phyloP scores from a whole-genome alignment of 1,140 invertebrate genomes.

The Ptiloglossa arizonensis region DNA sequence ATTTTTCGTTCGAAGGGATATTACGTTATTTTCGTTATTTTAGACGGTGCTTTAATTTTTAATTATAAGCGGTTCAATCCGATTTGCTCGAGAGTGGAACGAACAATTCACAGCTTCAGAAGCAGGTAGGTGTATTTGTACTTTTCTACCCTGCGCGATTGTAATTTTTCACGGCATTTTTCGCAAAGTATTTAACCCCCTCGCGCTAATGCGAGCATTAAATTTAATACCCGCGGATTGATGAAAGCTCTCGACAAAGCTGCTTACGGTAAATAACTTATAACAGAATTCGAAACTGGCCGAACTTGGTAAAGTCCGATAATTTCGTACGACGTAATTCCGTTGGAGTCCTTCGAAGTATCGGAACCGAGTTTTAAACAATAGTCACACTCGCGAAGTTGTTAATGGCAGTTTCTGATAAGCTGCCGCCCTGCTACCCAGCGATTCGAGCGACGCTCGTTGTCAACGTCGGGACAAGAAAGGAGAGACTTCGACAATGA shows the following conservation, averaged over 20 bases:
- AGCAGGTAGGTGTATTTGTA: no score
- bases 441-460: background rate
- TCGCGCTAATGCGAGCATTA: conserved; percentile 34
- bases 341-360: background rate
- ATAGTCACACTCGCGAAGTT: conserved; percentile 14
- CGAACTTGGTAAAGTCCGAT: conserved; percentile 54
- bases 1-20: no score
- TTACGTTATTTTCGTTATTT: no score
- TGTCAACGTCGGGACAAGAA: background rate
- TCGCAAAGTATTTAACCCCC: no score
- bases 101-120: no score
- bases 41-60: no score
- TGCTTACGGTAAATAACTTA: conserved; percentile 61
- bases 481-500: background rate
- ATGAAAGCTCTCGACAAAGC: conserved; percentile 53
- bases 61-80: no score
- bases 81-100: no score
- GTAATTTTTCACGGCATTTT: no score
- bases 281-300: conserved; percentile 40
- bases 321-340: conserved; percentile 37
- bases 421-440: background rate
- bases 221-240: conserved; percentile 54
- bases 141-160: no score
- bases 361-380: conserved; percentile 23
- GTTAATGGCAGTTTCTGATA: conserved; percentile 19